phyloP scores from a whole-genome alignment of 1,140 invertebrate species.

The Trialeurodes vaporariorum region DNA sequence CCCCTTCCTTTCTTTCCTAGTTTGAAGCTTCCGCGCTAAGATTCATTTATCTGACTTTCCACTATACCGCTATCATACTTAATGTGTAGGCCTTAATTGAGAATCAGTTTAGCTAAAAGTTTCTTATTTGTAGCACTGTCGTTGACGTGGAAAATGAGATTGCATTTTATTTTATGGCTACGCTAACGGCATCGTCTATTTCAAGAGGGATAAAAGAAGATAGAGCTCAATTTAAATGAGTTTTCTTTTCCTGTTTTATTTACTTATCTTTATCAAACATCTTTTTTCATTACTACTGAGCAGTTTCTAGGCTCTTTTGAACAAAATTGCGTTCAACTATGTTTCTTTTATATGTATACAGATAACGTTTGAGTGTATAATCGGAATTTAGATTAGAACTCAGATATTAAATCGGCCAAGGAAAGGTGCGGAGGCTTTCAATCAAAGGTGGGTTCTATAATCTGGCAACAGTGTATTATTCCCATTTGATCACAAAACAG shows the following conservation, averaged over 20 bases:
- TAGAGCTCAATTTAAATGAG: background rate
- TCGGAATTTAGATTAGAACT: no score
- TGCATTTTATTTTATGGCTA: background rate
- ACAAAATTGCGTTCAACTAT: no score
- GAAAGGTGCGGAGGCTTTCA: no score
- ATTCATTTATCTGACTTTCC: background rate
- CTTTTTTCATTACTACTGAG: no score
- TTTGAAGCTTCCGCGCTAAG: background rate
- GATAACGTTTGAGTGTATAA: no score
- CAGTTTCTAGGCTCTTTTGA: no score
- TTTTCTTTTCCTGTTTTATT: background rate
- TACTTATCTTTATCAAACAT: no score
- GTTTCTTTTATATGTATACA: no score
- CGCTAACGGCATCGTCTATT: background rate
- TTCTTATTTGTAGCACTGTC: background rate
- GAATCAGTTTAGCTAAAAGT: background rate
- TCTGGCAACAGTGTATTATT: no score
- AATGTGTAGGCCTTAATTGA: background rate
- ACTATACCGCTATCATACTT: background rate
- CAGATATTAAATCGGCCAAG: no score
- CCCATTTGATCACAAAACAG: no score
- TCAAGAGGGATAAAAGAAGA: background rate
- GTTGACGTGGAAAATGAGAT: background rate
- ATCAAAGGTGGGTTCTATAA: no score
- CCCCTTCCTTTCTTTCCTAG: background rate